Evolutionary conservation across 2,888 invertebrate species (phyloP).

Genomic region (Dicyrtomina minuta): DNA sequence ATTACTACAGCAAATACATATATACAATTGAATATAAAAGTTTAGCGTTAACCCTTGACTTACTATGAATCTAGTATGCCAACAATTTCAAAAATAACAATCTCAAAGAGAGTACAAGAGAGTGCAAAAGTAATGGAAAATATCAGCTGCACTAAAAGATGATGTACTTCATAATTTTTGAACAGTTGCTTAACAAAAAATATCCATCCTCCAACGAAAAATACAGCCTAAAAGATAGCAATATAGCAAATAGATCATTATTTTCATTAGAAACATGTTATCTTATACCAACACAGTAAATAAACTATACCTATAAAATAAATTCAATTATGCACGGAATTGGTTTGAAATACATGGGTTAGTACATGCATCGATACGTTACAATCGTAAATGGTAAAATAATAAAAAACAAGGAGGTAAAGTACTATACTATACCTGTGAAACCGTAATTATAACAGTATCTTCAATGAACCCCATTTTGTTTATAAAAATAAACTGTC

Average conservation of each 20-base stretch:
- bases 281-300: too few relatives aligned
- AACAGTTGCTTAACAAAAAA: conserved; percentile 98
- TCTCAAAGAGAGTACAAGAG: conserved; percentile 97
- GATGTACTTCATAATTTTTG: conserved; percentile 95
- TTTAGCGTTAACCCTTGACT: too few relatives aligned
- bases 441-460: conserved; percentile 77
- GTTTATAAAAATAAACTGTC: neutral
- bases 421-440: conserved; percentile 64
- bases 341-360: too few relatives aligned
- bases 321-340: too few relatives aligned
- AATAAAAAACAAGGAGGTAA: neutral
- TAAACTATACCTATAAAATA: too few relatives aligned
- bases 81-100: conserved; percentile 98
- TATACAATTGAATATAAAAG: too few relatives aligned
- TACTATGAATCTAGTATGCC: conserved; percentile 89
- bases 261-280: conserved; percentile 11
- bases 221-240: conserved; percentile 70
- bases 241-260: neutral
- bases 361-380: too few relatives aligned
- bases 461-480: conserved; percentile 81
- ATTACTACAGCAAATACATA: too few relatives aligned
- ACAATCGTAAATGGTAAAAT: too few relatives aligned
- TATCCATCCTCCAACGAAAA: conserved; percentile 96
- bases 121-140: conserved; percentile 95
- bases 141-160: conserved; percentile 88